These are phyloP conservation scores for Syngnathus floridae DNA, from an alignment of 2,113 vertebrate species.

Conservation along the genomic window DNA sequence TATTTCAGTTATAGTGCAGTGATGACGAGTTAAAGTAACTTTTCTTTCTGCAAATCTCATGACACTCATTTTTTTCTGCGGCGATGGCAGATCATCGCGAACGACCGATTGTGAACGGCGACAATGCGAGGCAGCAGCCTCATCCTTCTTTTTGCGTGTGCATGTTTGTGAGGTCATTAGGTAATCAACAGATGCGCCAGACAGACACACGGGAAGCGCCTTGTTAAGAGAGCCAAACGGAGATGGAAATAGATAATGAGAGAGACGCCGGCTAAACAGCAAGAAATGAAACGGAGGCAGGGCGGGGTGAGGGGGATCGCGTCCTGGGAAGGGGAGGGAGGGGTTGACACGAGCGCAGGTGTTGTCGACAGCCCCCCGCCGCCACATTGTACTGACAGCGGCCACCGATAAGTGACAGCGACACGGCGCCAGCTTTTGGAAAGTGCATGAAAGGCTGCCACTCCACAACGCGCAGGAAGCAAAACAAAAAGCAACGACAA, in stretches of 20 bases:
- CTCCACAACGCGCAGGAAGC: not conserved
- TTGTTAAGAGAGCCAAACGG: conserved; percentile 58
- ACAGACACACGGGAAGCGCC: conserved; percentile 60
- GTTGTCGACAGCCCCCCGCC: conserved; percentile 44
- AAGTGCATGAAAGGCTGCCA: not conserved
- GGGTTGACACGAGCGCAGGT: conserved; percentile 39
- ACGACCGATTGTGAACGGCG: conserved; percentile 33
- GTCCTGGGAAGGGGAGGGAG: conserved; percentile 1
- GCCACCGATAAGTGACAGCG: conserved; percentile 47
- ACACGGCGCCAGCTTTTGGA: conserved; percentile 7
- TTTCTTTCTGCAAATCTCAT: not conserved
- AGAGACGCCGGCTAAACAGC: conserved; percentile 26
- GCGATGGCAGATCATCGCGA: not conserved
- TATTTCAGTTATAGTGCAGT: too few species aligned
- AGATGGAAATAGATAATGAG: conserved; percentile 57
- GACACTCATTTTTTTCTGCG: not conserved
- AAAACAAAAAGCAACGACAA: not conserved
- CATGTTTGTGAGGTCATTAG: conserved; percentile 52
- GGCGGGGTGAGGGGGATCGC: not conserved
- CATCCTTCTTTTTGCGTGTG: conserved; percentile 8
- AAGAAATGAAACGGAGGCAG: conserved; percentile 9
- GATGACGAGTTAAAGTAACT: not conserved
- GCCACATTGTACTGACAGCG: conserved; percentile 35
- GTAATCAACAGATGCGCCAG: conserved; percentile 66
- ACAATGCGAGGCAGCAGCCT: not conserved